Evolutionary conservation across 1,140 invertebrate species (phyloP), one percentile per base, ranked within the genome.

Genomic region (Pachyrhynchus sulphureomaculatus): DNA sequence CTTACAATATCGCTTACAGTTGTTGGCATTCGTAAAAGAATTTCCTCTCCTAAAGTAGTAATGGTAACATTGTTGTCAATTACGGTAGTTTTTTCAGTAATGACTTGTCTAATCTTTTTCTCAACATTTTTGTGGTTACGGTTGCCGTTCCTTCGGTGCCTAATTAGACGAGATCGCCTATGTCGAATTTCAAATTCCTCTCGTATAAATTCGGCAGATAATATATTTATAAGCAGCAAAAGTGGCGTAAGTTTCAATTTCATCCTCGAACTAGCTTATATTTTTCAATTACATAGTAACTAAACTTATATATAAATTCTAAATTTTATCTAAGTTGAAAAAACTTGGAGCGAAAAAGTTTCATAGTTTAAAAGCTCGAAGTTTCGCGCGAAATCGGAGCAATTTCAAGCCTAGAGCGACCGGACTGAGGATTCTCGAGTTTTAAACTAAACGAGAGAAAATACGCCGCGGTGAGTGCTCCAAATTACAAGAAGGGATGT

Each of bases 401-500:
- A 20, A 32, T 21, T 24, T 21, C 62, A 59, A 39, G 39, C 48
- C 52, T 59, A 48, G 45, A 37, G 52, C 62, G 44, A 48, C 52
- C 41, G 52, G 39, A n/a, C 55, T 49, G 45, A 21, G 33, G 36
- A 29, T 47, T 62, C 57, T 56, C 64, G 62, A 51, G 56, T 60
- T 63, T 54, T 33, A 45, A 47, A 65, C 64, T 67, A 63, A 53
- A 49, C 58, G 56, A 41, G 53, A 51, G 45, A 51, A 55, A 65
- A 64, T 47, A 55, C 49, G 62, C 51, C 55, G 58, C 62, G 59
- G 63, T 52, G 44, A 54, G 64, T 57, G 58, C 62, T 44, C 62
- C 63, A 62, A 68, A 64, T 67, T 71, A 49, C 65, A 67, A 62
- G 67, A 66, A 60, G 67, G 64, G 62, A 62, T 67, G 64, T 61